Base-by-base conservation (phyloP, 1,140 invertebrate genomes). In the Choristoneura fumiferana region DNA sequence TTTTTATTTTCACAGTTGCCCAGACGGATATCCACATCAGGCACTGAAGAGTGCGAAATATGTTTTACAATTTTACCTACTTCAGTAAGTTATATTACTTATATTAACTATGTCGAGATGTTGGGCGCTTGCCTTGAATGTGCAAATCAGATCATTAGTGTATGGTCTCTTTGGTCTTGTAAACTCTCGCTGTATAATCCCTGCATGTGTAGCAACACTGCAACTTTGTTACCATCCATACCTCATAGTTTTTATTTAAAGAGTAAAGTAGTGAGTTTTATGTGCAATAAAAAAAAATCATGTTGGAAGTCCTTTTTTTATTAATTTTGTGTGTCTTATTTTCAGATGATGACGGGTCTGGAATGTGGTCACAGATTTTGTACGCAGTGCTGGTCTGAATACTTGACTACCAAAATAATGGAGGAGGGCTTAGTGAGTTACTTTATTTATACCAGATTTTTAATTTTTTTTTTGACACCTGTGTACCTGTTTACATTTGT, bases 301-400 rank as follows among this genome's bases (percentile, higher is more conserved):
- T n/a, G n/a, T n/a, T n/a, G n/a, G n/a, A n/a, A n/a, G n/a, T n/a
- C n/a, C 22, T 29, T 29, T 29, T 3, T 29, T 29, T 29, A 29
- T 2, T 29, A 29, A n/a, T 29, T 6, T 29, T 29, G 6, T 29
- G 22, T 29, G n/a, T 29, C 22, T 29, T 29, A 29, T 3, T 92
- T 92, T 36, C 86, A 98, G 97, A 94, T 96, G 90, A 98, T 99
- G 96, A 97, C 97, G 58, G 97, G 97, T 6, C 90, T 99, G 60
- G 97, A 98, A 88, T 99, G 98, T 91, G 97, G 97, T 38, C 98
- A 99, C 91, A 93, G 95, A 52, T 99, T 99, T 90, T 99, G 98
- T 90, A 94, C 93, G 53, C 92, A 93, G 56, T 99, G 98, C 84
- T 99, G 98, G 98, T 94, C 94, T 71, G 96, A 98, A 91, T 99